Evolutionary conservation across 2,113 vertebrate species (phyloP).

Genomic region (Hyaena hyaena): DNA sequence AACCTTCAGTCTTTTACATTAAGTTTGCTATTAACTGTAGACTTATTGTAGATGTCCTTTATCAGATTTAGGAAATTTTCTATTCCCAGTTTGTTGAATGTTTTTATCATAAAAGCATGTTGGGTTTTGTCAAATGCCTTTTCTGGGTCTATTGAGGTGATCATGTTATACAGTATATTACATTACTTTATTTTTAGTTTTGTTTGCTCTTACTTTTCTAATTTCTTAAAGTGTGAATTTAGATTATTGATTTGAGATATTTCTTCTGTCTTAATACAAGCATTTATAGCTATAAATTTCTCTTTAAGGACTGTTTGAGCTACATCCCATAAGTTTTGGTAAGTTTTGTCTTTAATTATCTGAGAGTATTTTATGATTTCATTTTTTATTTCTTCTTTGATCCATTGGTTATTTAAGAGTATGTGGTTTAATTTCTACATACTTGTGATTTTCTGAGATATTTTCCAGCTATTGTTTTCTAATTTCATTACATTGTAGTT

Average conservation of each 20-base stretch:
- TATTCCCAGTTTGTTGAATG: background rate
- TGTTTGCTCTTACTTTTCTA: slow-evolving; percentile 21
- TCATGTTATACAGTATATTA: background rate
- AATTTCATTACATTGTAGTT: background rate
- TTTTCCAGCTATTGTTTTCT: slow-evolving; percentile 16
- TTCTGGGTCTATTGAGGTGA: background rate
- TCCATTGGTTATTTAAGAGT: background rate
- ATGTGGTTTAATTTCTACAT: background rate
- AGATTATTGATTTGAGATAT: background rate
- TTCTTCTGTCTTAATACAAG: background rate
- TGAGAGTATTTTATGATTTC: slow-evolving; percentile 12
- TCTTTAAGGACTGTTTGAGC: background rate
- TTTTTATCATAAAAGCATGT: background rate
- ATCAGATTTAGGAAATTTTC: background rate
- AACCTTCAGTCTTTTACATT: background rate
- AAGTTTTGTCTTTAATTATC: background rate
- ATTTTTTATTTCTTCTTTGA: slow-evolving; percentile 8
- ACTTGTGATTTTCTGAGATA: background rate
- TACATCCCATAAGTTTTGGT: background rate
- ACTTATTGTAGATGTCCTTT: background rate
- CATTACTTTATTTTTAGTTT: background rate
- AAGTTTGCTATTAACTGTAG: background rate
- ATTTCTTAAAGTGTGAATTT: slow-evolving; percentile 18
- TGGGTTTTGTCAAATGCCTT: background rate
- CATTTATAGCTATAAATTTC: background rate